Conservation (phyloP, 1,140 invertebrate genomes). For the Cydia pomonella region DNA sequence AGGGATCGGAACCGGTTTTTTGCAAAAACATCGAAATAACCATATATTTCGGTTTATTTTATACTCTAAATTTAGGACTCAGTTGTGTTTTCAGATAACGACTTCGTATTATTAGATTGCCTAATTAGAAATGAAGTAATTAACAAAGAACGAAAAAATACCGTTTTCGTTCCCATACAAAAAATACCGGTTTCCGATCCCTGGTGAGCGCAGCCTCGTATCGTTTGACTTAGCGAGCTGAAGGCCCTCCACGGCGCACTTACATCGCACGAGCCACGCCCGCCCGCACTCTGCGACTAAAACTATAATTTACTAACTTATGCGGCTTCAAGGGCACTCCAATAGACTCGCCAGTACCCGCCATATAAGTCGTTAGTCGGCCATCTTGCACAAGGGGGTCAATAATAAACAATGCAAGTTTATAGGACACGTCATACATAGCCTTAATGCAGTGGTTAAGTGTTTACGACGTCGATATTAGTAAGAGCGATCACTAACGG, state of each 20-base stretch:
- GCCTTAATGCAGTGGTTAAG: slow-evolving; percentile 28
- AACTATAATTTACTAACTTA: slow-evolving; percentile 32
- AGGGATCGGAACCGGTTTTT: no score
- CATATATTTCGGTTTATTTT: no score
- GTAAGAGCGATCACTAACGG: slow-evolving; percentile 6
- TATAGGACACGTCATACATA: slow-evolving; percentile 17
- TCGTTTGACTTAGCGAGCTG: background rate
- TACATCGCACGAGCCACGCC: background rate
- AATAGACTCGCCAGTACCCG: slow-evolving; percentile 1
- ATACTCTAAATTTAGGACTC: no score
- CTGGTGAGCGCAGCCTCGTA: slow-evolving; percentile 7
- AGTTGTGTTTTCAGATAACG: no score
- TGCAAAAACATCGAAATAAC: no score
- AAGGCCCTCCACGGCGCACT: background rate
- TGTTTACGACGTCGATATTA: slow-evolving; percentile 30
- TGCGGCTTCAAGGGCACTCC: slow-evolving; percentile 23
- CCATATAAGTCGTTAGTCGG: slow-evolving; percentile 23
- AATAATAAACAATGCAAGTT: slow-evolving; percentile 24
- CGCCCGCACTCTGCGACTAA: slow-evolving; percentile 1
- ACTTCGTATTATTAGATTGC: no score
- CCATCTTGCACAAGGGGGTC: slow-evolving; percentile 10
- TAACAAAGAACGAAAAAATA: no score
- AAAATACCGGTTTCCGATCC: no score
- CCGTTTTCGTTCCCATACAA: no score
- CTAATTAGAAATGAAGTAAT: no score